Percentiles rank a stretch among this genome's conserved stretches.
These are phyloP conservation scores for Macaria notata DNA, from an alignment of 2,888 invertebrate species.

Conservation along the genomic window DNA sequence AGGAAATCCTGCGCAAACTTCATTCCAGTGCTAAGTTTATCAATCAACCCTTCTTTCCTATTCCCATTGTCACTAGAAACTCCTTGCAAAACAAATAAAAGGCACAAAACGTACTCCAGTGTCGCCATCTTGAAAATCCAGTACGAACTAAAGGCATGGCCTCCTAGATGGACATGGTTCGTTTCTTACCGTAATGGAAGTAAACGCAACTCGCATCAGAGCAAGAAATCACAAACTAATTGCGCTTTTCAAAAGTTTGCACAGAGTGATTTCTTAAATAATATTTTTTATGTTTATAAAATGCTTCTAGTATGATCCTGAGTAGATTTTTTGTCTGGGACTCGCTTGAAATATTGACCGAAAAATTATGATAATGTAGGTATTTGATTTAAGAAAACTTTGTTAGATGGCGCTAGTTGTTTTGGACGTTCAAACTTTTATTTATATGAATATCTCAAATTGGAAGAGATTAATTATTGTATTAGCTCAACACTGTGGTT, in stretches of 20 bases:
- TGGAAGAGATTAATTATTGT: too few species aligned
- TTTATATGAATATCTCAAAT: too few species aligned
- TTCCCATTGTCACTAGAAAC: slow-evolving; percentile 46
- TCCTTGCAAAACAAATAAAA: slow-evolving; percentile 45
- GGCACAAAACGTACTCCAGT: slow-evolving; percentile 48
- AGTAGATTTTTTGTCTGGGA: too few species aligned
- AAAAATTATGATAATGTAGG: too few species aligned
- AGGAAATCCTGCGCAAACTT: slow-evolving; percentile 71
- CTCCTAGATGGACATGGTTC: slow-evolving; percentile 53
- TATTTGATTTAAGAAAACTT: too few species aligned
- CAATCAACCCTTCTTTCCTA: slow-evolving; percentile 59
- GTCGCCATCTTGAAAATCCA: slow-evolving; percentile 65
- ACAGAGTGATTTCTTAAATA: slow-evolving; percentile 47
- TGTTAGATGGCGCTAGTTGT: too few species aligned
- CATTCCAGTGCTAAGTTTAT: slow-evolving; percentile 66
- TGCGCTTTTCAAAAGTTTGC: slow-evolving; percentile 37
- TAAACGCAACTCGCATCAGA: slow-evolving; percentile 60
- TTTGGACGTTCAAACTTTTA: too few species aligned
- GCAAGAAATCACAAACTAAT: slow-evolving; percentile 57
- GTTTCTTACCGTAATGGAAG: slow-evolving; percentile 59
- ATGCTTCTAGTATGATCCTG: too few species aligned
- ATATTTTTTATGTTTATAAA: neutral
- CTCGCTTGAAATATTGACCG: too few species aligned
- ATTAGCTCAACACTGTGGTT: too few species aligned
- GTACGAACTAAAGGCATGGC: slow-evolving; percentile 42